Evolutionary conservation across 2,888 invertebrate genomes (phyloP), one percentile per base, ranked within the genome.

Genomic region (Amiota communis): DNA sequence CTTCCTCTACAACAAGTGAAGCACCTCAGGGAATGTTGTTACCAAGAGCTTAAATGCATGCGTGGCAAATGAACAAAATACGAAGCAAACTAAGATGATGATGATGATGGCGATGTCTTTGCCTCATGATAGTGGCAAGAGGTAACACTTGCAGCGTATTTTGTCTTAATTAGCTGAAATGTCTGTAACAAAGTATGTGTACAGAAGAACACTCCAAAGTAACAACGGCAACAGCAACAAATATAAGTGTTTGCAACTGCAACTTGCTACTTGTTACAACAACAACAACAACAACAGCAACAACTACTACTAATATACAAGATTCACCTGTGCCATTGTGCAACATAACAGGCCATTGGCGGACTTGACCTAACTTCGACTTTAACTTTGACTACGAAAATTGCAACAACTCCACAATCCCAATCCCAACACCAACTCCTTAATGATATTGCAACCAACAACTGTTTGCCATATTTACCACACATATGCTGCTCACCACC

Each of bases 111-210:
- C 47, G 36, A 36, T 73, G 59, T 56, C 69, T 65, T 73, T 46
- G 20, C 48, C 59, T 51, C 36, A 36, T 36, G 36, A 36, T 36
- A 6, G 36, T 36, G 36, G 36, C 36, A 36, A 15, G 20, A 15
- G 51, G 61, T 73, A 77, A 68, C 76, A 73, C 69, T 53, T 75
- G 65, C 73, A 78, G 69, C 72, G 79, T 83, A 85, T 78, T 82
- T 83, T 83, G 85, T 82, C 82, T 82, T 86, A 84, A 84, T 86
- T 84, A 84, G 86, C 81, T 81, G 75, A 72, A 74, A 74, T 76
- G 36, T 59, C 20, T 20, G 59, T 59, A 73, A 67, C 77, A 63
- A 61, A 59, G 63, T 68, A 36, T 51, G n/a, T 53, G 51, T 23
- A 70, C 73, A 65, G n/a, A 61, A 36, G 75, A 75, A 76, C 59